Evolutionary conservation across 2,797 vertebrate genomes (phyloP).

Genomic region (Artibeus lituratus): DNA sequence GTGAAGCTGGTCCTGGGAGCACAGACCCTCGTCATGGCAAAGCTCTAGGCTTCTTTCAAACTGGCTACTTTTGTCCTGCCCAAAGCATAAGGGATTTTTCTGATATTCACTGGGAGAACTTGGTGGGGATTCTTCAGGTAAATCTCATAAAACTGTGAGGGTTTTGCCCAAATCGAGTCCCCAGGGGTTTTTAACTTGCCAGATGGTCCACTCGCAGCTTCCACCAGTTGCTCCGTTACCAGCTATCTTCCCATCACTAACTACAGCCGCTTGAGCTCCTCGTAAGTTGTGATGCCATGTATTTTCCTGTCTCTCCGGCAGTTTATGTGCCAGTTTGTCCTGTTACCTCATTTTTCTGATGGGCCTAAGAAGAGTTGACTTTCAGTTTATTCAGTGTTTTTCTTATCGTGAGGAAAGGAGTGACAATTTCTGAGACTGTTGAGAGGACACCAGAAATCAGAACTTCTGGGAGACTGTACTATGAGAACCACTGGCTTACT

Average conservation of each 20-base stretch:
- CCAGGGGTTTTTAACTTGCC: neutral
- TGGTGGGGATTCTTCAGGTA: neutral
- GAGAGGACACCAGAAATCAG: neutral
- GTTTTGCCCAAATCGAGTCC: neutral
- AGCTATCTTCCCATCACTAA: neutral
- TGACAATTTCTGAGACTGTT: neutral
- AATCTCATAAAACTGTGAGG: neutral
- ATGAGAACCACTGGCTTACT: neutral
- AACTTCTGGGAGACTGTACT: neutral
- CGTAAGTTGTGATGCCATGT: neutral
- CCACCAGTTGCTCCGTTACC: neutral
- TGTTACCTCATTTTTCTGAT: neutral
- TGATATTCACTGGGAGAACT: neutral
- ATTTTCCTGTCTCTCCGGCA: neutral
- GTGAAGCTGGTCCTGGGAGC: neutral
- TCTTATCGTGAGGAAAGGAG: neutral
- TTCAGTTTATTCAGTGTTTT: neutral
- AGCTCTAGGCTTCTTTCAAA: neutral
- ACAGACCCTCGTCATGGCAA: neutral
- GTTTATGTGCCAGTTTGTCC: neutral
- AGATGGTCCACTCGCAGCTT: neutral
- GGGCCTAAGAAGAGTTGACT: neutral
- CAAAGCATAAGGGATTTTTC: neutral
- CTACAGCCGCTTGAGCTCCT: neutral
- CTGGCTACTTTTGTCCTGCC: neutral